Evolutionary conservation across 2,113 vertebrate genomes (phyloP).

Genomic region (Cygnus buccinator): DNA sequence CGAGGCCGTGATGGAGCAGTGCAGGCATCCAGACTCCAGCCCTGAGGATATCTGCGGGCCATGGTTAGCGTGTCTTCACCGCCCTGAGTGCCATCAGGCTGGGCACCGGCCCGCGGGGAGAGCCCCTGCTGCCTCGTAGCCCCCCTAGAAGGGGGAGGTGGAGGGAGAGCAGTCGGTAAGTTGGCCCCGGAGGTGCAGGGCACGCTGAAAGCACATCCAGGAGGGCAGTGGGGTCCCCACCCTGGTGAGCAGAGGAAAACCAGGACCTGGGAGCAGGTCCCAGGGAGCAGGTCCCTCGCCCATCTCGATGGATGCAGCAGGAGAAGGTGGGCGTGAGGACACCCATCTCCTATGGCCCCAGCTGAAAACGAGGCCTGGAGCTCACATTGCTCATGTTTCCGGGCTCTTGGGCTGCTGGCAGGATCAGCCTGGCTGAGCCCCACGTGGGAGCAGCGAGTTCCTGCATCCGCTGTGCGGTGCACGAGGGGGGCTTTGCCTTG

Average conservation of each 20-base stretch:
- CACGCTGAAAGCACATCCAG: background rate
- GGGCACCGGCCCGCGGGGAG: fast-evolving
- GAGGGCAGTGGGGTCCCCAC: background rate
- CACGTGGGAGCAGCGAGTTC: fast-evolving
- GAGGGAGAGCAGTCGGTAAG: background rate
- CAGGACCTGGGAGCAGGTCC: background rate
- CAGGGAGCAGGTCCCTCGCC: background rate
- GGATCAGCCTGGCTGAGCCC: background rate
- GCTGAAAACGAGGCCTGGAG: background rate
- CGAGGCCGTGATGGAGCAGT: background rate
- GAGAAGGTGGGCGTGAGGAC: background rate
- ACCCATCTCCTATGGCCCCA: background rate
- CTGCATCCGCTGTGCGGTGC: fast-evolving
- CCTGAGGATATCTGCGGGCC: background rate
- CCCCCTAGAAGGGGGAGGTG: no score
- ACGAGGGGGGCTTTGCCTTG: no score
- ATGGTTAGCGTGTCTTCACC: background rate
- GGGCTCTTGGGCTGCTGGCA: background rate
- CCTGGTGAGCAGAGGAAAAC: background rate
- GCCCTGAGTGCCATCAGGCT: background rate
- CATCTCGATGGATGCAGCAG: fast-evolving
- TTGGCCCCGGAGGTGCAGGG: background rate
- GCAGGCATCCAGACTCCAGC: background rate
- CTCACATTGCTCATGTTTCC: background rate
- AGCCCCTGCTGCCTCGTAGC: background rate